These are phyloP conservation scores for Xiphorhynchus elegans DNA, from an alignment of 2,113 vertebrate genomes.

Conservation along the genomic window DNA sequence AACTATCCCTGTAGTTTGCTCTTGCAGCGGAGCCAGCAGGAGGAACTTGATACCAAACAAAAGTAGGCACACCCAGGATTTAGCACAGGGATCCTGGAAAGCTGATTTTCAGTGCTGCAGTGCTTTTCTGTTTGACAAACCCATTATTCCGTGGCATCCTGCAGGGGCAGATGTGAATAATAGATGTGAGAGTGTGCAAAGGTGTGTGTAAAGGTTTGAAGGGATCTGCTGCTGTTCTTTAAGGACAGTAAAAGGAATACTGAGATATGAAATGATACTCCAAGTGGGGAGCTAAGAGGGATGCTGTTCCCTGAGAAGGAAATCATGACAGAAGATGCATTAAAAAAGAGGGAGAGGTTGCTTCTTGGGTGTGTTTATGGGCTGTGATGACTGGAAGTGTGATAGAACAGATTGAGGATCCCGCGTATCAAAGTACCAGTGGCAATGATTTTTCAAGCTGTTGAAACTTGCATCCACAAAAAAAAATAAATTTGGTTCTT, in stretches of 20 bases:
- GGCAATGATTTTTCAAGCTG: not conserved
- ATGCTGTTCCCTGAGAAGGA: not conserved
- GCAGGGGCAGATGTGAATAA: not conserved
- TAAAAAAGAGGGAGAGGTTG: slow-evolving; percentile 18
- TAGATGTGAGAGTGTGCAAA: not conserved
- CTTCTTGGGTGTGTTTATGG: not conserved
- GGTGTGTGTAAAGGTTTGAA: not conserved
- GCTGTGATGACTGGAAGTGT: not conserved
- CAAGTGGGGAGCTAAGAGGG: not conserved
- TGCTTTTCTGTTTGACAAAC: not conserved
- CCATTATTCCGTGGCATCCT: not conserved
- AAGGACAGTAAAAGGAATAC: not conserved
- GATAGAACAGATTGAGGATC: slow-evolving; percentile 5
- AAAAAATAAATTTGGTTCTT: not conserved
- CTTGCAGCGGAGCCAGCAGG: not conserved
- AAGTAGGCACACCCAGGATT: slow-evolving; percentile 51
- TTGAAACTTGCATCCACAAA: slow-evolving; percentile 7
- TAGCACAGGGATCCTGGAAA: slow-evolving; percentile 36
- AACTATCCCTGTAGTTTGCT: not conserved
- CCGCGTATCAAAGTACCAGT: not conserved
- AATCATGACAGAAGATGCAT: not conserved
- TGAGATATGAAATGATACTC: not conserved
- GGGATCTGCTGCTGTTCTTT: not conserved
- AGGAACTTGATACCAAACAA: slow-evolving; percentile 56
- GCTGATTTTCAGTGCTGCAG: not conserved